These are phyloP conservation scores for Platyrinchus mystaceus DNA, from an alignment of 2,797 vertebrate species.

Conservation along the genomic window DNA sequence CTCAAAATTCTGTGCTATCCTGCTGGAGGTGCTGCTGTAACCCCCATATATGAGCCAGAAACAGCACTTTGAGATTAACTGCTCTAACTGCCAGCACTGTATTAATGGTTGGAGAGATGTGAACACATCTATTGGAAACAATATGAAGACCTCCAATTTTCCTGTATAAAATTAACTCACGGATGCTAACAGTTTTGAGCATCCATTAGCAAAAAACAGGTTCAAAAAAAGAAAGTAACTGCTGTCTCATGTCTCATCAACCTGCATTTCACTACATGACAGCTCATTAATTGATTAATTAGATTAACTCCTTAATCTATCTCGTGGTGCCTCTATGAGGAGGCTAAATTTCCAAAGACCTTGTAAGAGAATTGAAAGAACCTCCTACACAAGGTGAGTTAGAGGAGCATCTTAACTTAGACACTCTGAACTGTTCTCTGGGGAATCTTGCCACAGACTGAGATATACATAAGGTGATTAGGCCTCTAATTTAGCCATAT, in stretches of 20 bases:
- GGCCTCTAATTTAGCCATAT: not conserved
- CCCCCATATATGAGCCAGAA: rapidly evolving
- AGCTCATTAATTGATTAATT: not conserved
- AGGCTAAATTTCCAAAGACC: not conserved
- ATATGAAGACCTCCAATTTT: not conserved
- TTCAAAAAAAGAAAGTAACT: not conserved
- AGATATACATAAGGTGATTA: not conserved
- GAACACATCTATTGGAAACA: not conserved
- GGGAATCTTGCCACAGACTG: not conserved
- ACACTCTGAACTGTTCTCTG: not conserved
- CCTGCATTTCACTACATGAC: not conserved
- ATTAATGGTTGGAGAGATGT: not conserved
- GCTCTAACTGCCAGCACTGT: not conserved
- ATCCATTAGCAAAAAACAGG: not conserved
- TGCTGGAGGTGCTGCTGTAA: not conserved
- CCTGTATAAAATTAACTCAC: not conserved
- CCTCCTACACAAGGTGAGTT: not conserved
- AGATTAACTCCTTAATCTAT: not conserved
- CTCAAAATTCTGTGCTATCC: not conserved
- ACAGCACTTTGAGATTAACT: not conserved
- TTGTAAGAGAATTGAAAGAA: not conserved
- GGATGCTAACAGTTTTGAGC: not conserved
- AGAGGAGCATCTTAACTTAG: not conserved
- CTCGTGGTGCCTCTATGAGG: not conserved
- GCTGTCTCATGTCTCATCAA: not conserved